These are phyloP conservation scores for Lagopus muta DNA, from an alignment of 2,113 vertebrate genomes.

Conservation along the genomic window DNA sequence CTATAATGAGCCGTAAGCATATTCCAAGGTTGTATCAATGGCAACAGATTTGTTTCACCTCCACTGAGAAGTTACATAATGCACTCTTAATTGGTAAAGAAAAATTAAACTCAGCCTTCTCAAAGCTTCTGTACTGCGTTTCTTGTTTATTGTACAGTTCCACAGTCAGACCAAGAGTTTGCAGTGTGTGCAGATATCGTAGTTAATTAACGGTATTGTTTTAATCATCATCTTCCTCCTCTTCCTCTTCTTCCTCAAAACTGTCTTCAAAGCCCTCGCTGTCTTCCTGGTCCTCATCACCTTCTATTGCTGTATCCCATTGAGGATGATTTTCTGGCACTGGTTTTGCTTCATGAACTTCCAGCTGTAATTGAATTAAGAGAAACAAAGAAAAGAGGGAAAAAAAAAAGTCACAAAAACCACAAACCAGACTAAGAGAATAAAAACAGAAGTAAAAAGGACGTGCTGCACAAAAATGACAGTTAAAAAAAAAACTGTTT, in stretches of 20 bases:
- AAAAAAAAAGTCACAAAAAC: neutral
- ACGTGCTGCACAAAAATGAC: neutral
- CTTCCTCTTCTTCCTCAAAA: conserved; percentile 96
- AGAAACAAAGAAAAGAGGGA: neutral
- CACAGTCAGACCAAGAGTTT: conserved; percentile 71
- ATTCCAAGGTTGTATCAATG: conserved; percentile 70
- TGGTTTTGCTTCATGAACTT: conserved; percentile 98
- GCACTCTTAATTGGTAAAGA: conserved; percentile 77
- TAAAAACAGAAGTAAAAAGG: neutral
- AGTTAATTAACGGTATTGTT: conserved; percentile 57
- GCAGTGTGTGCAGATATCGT: conserved; percentile 68
- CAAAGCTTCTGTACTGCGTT: conserved; percentile 71
- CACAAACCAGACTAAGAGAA: neutral
- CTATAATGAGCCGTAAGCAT: conserved; percentile 68
- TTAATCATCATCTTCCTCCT: conserved; percentile 83
- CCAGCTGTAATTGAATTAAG: conserved; percentile 80
- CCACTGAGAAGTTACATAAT: conserved; percentile 73
- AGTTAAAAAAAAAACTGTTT: neutral
- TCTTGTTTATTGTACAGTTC: conserved; percentile 75
- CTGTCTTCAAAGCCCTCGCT: conserved; percentile 99
- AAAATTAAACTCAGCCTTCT: conserved; percentile 72
- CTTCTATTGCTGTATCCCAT: conserved; percentile 97
- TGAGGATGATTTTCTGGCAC: conserved; percentile 97
- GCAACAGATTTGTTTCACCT: conserved; percentile 65
- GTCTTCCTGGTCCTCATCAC: conserved; percentile 98